These are phyloP conservation scores for Argentina silus DNA, from an alignment of 2,797 vertebrate species.

Conservation along the genomic window DNA sequence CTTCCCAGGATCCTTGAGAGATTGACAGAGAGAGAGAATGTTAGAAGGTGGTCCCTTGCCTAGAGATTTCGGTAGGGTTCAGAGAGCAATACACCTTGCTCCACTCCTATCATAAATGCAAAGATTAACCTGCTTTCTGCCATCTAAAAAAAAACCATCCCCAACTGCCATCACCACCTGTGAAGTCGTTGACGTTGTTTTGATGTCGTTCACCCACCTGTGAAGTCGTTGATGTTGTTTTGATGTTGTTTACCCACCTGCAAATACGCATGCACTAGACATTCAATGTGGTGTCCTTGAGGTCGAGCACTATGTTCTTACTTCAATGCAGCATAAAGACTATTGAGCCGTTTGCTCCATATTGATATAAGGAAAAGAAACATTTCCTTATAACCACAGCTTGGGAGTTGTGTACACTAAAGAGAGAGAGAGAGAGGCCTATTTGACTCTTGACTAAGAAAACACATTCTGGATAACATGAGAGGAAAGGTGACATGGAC, in stretches of 20 bases:
- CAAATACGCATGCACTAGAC: no score
- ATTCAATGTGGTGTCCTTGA: no score
- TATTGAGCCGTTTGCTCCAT: not conserved
- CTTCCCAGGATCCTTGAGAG: constrained; percentile 89
- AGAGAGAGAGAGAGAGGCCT: not conserved
- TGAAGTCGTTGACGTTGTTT: no score
- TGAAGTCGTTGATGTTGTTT: no score
- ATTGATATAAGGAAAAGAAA: not conserved
- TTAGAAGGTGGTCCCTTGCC: not conserved
- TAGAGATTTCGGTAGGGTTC: not conserved
- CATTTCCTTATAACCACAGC: no score
- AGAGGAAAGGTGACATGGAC: constrained; percentile 25
- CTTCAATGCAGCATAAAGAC: no score
- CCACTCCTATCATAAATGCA: not conserved
- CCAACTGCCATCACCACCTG: not conserved
- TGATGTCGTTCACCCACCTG: no score
- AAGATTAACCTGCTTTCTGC: not conserved
- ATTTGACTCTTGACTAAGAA: not conserved
- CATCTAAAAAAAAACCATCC: not conserved
- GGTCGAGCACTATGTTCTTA: no score
- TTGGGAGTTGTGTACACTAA: not conserved
- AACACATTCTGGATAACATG: not conserved
- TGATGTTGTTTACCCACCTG: no score
- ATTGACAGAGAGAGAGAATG: constrained; percentile 7
- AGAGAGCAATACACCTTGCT: not conserved